Evolutionary conservation across 1,140 invertebrate species (phyloP), one percentile per base, ranked within the genome.

Genomic region (Anoplolepis gracilipes): DNA sequence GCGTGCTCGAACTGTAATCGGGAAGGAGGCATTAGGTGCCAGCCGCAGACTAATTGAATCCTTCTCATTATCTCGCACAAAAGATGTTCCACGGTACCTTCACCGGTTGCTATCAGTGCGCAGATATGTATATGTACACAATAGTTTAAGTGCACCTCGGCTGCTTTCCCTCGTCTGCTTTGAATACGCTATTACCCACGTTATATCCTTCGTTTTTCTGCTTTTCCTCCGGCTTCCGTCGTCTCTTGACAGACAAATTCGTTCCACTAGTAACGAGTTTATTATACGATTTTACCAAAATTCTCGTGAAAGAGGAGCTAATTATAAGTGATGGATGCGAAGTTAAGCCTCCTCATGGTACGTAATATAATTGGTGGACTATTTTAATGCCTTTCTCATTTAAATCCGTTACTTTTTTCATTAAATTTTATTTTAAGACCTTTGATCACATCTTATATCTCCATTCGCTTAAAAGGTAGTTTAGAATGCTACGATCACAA

Each of bases 1-100:
- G 59, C 39, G 57, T 62, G 16, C 59, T 78, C 36, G 57, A 85
- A 65, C 28, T 39, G 64, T 70, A 82, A 85, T 87, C 57, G 53
- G 57, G 28, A 77, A 46, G 79, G 75, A 33, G 72, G 57, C 73
- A 57, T 84, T 81, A 85, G 73, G 69, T 67, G 88, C 85, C 88
- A 84, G 30, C 85, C 78, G 73, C 85, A 85, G 78, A 77, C 85
- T 90, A 88, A 88, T 90, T 85, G 73, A 85, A 90, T 90, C 84
- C 75, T 77, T 87, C 69, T 85, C 88, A 73, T 88, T 90, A 88
- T 85, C 81, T 81, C 75, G 7, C 67, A 86, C 87, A 85, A 87
- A 90, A 87, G 85, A 75, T 85, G 72, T 69, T 25, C 72, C 49
- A 2, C 62, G 49, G 70, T 42, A 64, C 36, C 49, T 57, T 28